A percentile compares a stretch with the other conserved stretches of the same genome.
phyloP scores from a whole-genome alignment of 2,113 vertebrate genomes.

The Hippocampus abdominalis region DNA sequence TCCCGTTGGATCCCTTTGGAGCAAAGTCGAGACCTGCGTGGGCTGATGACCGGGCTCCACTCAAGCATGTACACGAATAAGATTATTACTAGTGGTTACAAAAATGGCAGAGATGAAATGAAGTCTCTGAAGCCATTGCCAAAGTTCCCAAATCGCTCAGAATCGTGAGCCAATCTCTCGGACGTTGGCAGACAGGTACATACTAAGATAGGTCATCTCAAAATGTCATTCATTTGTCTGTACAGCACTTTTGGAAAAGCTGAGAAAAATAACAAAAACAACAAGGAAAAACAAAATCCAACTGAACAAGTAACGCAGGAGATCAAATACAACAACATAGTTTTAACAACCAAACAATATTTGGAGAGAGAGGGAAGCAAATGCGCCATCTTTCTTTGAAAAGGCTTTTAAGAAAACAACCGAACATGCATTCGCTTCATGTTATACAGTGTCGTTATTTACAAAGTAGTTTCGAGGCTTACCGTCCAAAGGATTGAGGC shows the following conservation, averaged over 20 bases:
- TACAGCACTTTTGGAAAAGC: slow-evolving; percentile 60
- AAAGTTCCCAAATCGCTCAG: neutral
- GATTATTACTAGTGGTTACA: slow-evolving; percentile 14
- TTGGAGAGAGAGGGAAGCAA: slow-evolving; percentile 12
- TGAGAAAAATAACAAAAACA: slow-evolving; percentile 19
- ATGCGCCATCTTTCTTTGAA: slow-evolving; percentile 45
- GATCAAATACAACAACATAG: slow-evolving; percentile 1
- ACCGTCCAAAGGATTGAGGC: slow-evolving; percentile 51
- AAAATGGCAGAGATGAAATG: slow-evolving; percentile 25
- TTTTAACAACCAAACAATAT: slow-evolving; percentile 2
- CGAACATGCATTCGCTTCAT: slow-evolving; percentile 70
- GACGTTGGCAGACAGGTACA: slow-evolving; percentile 1
- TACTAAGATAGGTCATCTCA: slow-evolving; percentile 56
- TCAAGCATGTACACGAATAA: slow-evolving; percentile 24
- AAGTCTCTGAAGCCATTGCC: slow-evolving; percentile 13
- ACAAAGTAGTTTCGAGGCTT: slow-evolving; percentile 60
- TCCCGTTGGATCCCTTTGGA: slow-evolving; percentile 13
- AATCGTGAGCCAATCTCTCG: slow-evolving; percentile 6
- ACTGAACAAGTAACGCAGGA: neutral
- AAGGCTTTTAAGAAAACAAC: slow-evolving; percentile 66
- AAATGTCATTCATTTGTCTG: slow-evolving; percentile 63
- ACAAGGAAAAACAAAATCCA: slow-evolving; percentile 10
- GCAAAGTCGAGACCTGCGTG: neutral
- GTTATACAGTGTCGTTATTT: slow-evolving; percentile 65
- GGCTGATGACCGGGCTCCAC: neutral